Evolutionary conservation across 2,888 invertebrate genomes (phyloP).

Genomic region (Hydropsyche betteni): DNA sequence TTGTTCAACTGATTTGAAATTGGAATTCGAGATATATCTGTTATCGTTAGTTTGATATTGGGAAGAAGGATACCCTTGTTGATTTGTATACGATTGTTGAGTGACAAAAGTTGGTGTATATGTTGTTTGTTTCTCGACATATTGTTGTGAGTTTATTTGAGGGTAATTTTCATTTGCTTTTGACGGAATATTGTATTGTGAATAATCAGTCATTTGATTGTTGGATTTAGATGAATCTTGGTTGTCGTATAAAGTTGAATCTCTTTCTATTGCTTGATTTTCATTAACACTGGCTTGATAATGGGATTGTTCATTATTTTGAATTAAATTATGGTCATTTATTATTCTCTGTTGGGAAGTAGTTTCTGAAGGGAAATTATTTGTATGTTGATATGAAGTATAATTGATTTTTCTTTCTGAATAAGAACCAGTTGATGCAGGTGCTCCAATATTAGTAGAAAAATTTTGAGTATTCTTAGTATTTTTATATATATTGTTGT

Average conservation of each 20-base stretch:
- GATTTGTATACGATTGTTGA: conserved; percentile 2
- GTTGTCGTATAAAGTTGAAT: background rate
- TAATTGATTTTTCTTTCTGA: background rate
- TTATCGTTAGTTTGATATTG: conserved; percentile 27
- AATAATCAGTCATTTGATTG: background rate
- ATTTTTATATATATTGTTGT: background rate
- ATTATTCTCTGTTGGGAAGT: background rate
- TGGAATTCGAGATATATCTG: conserved; percentile 8
- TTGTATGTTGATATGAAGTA: background rate
- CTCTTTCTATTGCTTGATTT: background rate
- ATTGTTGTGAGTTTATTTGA: background rate
- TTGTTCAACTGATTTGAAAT: conserved; percentile 34
- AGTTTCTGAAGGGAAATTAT: background rate
- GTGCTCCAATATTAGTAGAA: background rate
- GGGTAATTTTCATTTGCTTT: background rate
- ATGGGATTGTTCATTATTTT: background rate
- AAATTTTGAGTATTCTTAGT: background rate
- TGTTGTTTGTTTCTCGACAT: background rate
- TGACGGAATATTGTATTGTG: background rate
- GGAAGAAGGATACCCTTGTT: background rate
- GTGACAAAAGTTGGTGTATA: background rate
- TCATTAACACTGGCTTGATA: background rate
- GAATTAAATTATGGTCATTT: background rate
- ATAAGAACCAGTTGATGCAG: background rate
- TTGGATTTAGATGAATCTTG: background rate